Conservation (phyloP, 2,797 vertebrate genomes). For the Scomberomorus guttatus region DNA sequence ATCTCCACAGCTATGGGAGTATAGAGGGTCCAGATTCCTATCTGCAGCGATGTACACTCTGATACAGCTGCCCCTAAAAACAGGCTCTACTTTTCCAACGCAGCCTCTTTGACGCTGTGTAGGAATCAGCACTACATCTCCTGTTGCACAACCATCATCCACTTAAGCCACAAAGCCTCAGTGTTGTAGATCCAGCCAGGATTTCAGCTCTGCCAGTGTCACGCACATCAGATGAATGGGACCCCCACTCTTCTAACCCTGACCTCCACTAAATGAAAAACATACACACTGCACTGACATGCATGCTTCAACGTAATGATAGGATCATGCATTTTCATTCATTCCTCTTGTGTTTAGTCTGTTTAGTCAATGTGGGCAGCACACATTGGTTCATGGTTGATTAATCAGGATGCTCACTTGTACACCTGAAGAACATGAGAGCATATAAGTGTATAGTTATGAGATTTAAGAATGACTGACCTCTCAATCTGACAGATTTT, state of each 20-base stretch:
- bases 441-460: not conserved
- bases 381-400: not conserved
- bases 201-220: constrained; percentile 40
- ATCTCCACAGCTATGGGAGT: constrained; percentile 3
- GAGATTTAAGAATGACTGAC: not conserved
- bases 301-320: constrained; percentile 1
- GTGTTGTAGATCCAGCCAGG: constrained; percentile 31
- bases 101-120: constrained; percentile 4
- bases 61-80: constrained; percentile 56
- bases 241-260: constrained; percentile 9
- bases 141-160: constrained; percentile 50
- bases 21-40: constrained; percentile 51
- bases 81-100: not conserved
- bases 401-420: not conserved
- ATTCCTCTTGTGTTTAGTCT: constrained; percentile 11
- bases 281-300: not conserved
- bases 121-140: constrained; percentile 28
- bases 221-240: constrained; percentile 40
- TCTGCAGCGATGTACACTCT: constrained; percentile 53
- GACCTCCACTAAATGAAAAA: constrained; percentile 32
- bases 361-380: constrained; percentile 14
- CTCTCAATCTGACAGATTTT: not conserved
- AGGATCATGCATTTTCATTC: constrained; percentile 13
- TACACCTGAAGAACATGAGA: not conserved
- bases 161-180: constrained; percentile 42